Conservation (phyloP, 2,113 vertebrate genomes). For the Anoplopoma fimbria region DNA sequence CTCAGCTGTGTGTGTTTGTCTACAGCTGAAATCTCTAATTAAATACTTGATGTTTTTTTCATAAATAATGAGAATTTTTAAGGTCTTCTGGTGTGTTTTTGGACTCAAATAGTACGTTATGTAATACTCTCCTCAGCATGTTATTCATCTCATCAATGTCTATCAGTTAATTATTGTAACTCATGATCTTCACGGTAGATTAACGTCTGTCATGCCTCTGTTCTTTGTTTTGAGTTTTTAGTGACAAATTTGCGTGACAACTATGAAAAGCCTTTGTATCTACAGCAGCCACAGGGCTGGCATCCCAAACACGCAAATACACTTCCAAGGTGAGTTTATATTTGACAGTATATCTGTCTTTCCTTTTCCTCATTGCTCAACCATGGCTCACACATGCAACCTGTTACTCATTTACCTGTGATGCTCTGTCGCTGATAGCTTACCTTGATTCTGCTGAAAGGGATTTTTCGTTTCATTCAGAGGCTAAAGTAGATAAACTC, state of each 20-base stretch:
- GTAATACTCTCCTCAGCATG: not conserved
- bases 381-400: not conserved
- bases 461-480: not conserved
- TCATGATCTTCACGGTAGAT: not conserved
- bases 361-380: slow-evolving; percentile 49
- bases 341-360: not conserved
- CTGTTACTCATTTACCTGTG: slow-evolving; percentile 20
- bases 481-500: not conserved
- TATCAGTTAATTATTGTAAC: not conserved
- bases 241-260: not conserved
- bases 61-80: too few species aligned
- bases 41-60: not conserved
- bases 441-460: not conserved
- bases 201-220: not conserved
- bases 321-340: not conserved
- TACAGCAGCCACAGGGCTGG: not conserved
- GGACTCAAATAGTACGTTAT: not conserved
- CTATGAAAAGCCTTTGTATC: slow-evolving; percentile 6
- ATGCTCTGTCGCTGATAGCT: not conserved
- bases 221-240: slow-evolving; percentile 10
- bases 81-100: not conserved
- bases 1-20: not conserved
- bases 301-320: not conserved
- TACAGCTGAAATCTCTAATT: not conserved
- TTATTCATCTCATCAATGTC: not conserved